Percentiles rank a stretch among this genome's conserved stretches.
These are phyloP conservation scores for Cyanistes caeruleus DNA, from an alignment of 2,113 vertebrate genomes.

Conservation along the genomic window DNA sequence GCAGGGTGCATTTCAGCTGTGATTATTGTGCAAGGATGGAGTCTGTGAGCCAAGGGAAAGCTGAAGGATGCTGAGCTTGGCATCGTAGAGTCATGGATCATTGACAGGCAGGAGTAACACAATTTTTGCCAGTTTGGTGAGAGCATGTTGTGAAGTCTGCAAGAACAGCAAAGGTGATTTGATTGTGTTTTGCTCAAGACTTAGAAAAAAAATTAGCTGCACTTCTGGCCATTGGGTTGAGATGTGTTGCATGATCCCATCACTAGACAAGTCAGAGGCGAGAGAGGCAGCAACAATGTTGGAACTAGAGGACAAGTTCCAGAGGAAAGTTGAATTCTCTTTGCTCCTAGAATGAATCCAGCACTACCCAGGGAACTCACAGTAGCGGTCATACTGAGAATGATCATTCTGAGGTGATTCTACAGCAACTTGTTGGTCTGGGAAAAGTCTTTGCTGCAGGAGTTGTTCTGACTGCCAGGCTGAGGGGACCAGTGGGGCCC, in stretches of 20 bases:
- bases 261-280: neutral
- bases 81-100: neutral
- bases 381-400: neutral
- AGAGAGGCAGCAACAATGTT: neutral
- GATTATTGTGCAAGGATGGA: neutral
- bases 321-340: neutral
- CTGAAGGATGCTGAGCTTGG: neutral
- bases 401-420: neutral
- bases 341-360: neutral
- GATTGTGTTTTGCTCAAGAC: neutral
- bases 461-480: neutral
- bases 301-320: neutral
- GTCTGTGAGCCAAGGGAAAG: neutral
- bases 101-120: neutral
- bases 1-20: neutral
- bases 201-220: accelerated
- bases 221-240: neutral
- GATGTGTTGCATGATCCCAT: accelerated
- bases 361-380: neutral
- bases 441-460: neutral
- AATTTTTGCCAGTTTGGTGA: neutral
- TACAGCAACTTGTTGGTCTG: accelerated
- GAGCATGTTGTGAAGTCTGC: neutral
- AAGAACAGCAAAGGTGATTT: neutral
- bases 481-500: neutral